Base-by-base conservation (phyloP, 2,113 vertebrate species). In the Tychaedon coryphoeus region DNA sequence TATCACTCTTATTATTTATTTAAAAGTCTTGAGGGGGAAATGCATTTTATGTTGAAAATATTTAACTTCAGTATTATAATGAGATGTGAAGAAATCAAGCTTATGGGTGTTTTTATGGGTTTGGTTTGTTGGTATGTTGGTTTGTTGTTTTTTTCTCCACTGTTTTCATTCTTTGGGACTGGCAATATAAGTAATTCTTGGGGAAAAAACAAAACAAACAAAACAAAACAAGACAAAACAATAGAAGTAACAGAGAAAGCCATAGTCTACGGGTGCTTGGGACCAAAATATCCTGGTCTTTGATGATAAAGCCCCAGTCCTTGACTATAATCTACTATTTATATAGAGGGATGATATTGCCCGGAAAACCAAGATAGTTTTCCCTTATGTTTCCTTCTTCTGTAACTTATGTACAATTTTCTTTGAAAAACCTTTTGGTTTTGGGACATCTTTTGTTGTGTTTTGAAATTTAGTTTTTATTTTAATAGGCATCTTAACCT, bases 1-100 rank as follows among this genome's bases (percentile, higher is more conserved):
- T 22, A 82, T n/a, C 18, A 42, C 29, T 38, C 14, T 56, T 91
- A 82, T 82, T 61, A 88, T 70, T 92, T 90, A 75, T 94, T 93
- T 92, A 73, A 80, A 88, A 51, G 40, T 70, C 75, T 86, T 90
- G 15, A 12, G 45, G 38, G 40, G 20, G 2, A 86, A 75, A 92
- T 66, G 45, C 2, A 83, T 92, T 95, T 88, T 81, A 76, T 76
- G 93, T 73, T 90, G 34, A 93, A 86, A 90, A 80, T 80, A 69
- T 70, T 92, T 45, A 76, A 75, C 65, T 82, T 92, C 31, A n/a
- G 4, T 81, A 7, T 53, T 88, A 58, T 34, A 92, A 77, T 50
- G 28, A 76, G 16, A 25, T 66, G 14, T 51, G 51, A 84, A 74
- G 24, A 96, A 77, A 86, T 11, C 15, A 45, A 50, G 4, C 16